Evolutionary conservation across 2,113 vertebrate species (phyloP), one percentile per base, ranked within the genome.

Genomic region (Phrynocephalus versicolor): DNA sequence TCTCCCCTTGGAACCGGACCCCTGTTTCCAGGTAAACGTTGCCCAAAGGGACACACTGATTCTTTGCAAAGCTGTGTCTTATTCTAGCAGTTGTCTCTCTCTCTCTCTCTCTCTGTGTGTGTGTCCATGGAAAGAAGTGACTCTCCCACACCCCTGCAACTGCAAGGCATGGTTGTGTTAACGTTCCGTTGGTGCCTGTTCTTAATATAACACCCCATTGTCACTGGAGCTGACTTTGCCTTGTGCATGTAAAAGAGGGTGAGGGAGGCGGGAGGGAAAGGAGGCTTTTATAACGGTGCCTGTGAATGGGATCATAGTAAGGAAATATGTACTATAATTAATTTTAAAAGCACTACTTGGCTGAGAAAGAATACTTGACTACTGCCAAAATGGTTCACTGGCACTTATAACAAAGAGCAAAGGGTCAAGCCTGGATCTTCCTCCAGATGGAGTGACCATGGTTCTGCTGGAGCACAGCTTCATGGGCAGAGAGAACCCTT

Each of bases 401-500:
- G 72, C 73, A 79, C 0, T 5, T 3, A 67, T 35, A 4, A 73
- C 88, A 55, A 58, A 77, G 88, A 75, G 39, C 64, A 79, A n/a
- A 74, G 33, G 3, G 0, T 9, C 23, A 81, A 41, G 23, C 82
- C 45, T 74, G 1, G 1, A 2, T 30, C 33, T 78, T 71, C 77
- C 77, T n/a, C 21, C 0, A 0, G 65, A 76, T 10, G 3, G 45
- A 80, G 84, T 57, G 82, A 81, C 3, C 83, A 45, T 71, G 84
- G 79, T 21, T 4, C 0, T 71, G 78, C 79, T 69, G 65, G 88
- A 74, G 51, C 85, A 79, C 87, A 91, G 74, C 79, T 88, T 84
- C 78, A 60, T 81, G 79, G 85, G 81, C 18, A 67, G 64, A 30
- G 82, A 57, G 73, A 81, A 81, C 3, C 79, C 85, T 86, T 8